Base-by-base conservation (phyloP, 2,113 vertebrate species). In the Salvelinus sp. region DNA sequence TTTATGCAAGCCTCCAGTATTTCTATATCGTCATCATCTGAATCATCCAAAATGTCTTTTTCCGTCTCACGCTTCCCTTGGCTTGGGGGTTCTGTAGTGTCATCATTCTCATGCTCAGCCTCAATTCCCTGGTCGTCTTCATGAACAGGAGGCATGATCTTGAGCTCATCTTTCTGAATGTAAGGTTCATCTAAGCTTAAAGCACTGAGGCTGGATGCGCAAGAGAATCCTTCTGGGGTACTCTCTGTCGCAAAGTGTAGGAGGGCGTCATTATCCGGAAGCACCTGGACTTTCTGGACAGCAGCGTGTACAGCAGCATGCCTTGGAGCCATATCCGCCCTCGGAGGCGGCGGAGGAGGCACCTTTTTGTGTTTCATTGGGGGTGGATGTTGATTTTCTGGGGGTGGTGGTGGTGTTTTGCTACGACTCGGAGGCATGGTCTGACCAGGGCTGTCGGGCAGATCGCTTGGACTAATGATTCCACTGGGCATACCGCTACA, bases 1-100 rank as follows among this genome's bases (percentile, higher is more conserved):
- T 97, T 98, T 91, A 99, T 99, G 88, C 98, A 99, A 0, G 95
- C 96, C 86, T 98, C 97, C 73, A 99, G 79, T 87, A 99, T 99
- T 91, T 97, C 95, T 54, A 95, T 96, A 88, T 99, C 97, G 25
- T 97, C 96, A 27, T 96, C 97, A 77, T 98, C 96, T 0, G 95
- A 97, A 79, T 97, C 96, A 79, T 98, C 96, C 18, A 97, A 63
- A 60, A 96, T 92, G 47, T 95, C 95, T 84, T 96, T 96, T 83
- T 95, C 93, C 76, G 90, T 86, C 83, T 95, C 96, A 9, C 47
- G 38, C 66, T 94, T 93, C 76, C 94, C 92, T 33, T 93, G 88
- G 48, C 66, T 65, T 69, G 90, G 87, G 13, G 78, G 82, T 72
- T 94, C 93, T 67, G 85, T 87, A 47, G 77, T 66, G 77, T 95